Conservation (phyloP, 2,797 vertebrate genomes). For the Gymnodraco acuticeps region DNA sequence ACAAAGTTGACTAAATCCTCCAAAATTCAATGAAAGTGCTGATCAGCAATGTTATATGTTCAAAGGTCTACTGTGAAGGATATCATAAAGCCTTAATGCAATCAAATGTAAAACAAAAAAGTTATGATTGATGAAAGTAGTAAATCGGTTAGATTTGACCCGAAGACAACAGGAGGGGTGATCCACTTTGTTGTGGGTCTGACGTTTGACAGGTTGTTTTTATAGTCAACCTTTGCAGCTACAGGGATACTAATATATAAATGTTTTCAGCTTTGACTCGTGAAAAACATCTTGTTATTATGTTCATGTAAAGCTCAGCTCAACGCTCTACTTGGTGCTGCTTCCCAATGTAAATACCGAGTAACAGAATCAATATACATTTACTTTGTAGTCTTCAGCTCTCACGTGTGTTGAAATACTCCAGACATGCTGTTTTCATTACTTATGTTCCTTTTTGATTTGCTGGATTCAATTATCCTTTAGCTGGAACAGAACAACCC, state of each 20-base stretch:
- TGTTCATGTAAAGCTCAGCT: conserved; percentile 16
- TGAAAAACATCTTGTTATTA: conserved; percentile 7
- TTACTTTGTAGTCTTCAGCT: not conserved
- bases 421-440: not conserved
- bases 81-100: too few relatives aligned
- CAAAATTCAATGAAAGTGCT: too few relatives aligned
- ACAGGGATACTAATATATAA: conserved; percentile 22
- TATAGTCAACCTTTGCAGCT: conserved; percentile 20
- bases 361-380: not conserved
- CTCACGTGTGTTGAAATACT: not conserved
- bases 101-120: too few relatives aligned
- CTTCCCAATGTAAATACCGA: conserved; percentile 5
- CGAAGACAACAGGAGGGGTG: too few relatives aligned
- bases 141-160: too few relatives aligned
- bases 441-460: conserved; percentile 10
- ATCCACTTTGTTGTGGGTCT: conserved; percentile 17
- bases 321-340: conserved; percentile 5
- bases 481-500: not conserved
- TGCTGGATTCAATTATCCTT: conserved; percentile 14
- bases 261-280: conserved; percentile 23
- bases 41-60: too few relatives aligned
- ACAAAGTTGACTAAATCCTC: too few relatives aligned
- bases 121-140: too few relatives aligned
- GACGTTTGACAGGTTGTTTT: conserved; percentile 44
- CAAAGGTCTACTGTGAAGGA: too few relatives aligned